Evolutionary conservation across 2,888 invertebrate species (phyloP).

Genomic region (Boloria euphrosyne): DNA sequence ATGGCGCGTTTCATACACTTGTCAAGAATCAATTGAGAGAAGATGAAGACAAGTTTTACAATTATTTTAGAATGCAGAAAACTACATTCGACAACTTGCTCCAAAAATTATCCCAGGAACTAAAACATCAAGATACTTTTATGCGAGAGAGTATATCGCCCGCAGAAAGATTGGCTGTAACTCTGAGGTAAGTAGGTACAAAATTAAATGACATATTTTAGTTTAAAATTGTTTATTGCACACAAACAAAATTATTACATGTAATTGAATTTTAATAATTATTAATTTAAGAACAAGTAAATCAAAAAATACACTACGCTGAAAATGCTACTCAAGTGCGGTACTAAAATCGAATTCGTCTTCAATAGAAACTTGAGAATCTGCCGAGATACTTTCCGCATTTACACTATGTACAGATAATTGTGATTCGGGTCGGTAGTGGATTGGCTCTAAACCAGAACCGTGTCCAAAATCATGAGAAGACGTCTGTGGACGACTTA

Average conservation of each 20-base stretch:
- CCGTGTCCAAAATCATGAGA: slow-evolving; percentile 43
- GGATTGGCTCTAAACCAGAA: slow-evolving; percentile 43
- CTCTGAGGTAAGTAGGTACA: slow-evolving; percentile 1
- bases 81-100: slow-evolving; percentile 33
- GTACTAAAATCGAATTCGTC: slow-evolving; percentile 44
- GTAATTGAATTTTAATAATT: slow-evolving; percentile 40
- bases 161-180: slow-evolving; percentile 44
- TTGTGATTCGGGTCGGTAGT: slow-evolving; percentile 43
- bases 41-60: slow-evolving; percentile 38
- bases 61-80: slow-evolving; percentile 35
- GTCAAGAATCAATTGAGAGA: slow-evolving; percentile 38
- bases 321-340: slow-evolving; percentile 42
- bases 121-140: slow-evolving; percentile 40
- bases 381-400: slow-evolving; percentile 43
- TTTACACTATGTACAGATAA: slow-evolving; percentile 43
- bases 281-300: slow-evolving; percentile 41
- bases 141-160: slow-evolving; percentile 42
- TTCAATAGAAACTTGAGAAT: slow-evolving; percentile 43
- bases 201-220: slow-evolving; percentile 40
- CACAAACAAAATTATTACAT: slow-evolving; percentile 41
- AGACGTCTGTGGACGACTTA: slow-evolving; percentile 42
- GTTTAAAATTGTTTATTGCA: slow-evolving; percentile 41
- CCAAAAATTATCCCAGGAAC: slow-evolving; percentile 38
- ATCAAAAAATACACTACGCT: slow-evolving; percentile 41
- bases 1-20: slow-evolving; percentile 34